Conservation (phyloP, 2,888 invertebrate genomes). For the Brachyptera putata region DNA sequence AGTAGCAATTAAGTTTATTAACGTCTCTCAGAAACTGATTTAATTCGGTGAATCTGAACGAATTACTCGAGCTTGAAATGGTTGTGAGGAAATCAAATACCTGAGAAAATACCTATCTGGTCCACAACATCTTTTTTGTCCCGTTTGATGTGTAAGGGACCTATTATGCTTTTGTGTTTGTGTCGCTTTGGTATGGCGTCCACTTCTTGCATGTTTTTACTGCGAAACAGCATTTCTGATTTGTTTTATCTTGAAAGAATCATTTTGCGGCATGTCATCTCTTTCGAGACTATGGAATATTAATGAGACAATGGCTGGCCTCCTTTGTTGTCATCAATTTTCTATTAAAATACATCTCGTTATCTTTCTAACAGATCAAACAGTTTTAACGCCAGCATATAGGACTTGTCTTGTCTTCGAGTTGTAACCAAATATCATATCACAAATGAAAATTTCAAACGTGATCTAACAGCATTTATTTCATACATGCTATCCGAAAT, state of each 20-base stretch:
- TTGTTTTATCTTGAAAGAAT: slow-evolving; percentile 4
- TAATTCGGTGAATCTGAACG: too few species aligned
- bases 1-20: too few species aligned
- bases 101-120: too few species aligned
- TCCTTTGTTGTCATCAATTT: slow-evolving; percentile 11
- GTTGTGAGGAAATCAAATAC: slow-evolving; percentile 1
- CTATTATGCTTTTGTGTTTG: background rate
- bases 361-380: background rate
- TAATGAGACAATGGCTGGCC: slow-evolving; percentile 12
- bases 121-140: background rate
- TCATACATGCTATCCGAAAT: too few species aligned
- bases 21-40: too few species aligned
- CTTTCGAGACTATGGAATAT: slow-evolving; percentile 3
- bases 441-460: too few species aligned
- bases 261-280: background rate
- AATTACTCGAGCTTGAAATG: too few species aligned
- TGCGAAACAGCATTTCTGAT: slow-evolving; percentile 14
- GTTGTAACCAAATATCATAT: too few species aligned
- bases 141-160: background rate
- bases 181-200: background rate
- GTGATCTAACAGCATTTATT: too few species aligned
- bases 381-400: background rate
- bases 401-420: too few species aligned
- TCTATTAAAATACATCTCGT: slow-evolving; percentile 12
- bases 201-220: background rate